phyloP scores from a whole-genome alignment of 1,140 invertebrate genomes.

The Dufourea novaeangliae region DNA sequence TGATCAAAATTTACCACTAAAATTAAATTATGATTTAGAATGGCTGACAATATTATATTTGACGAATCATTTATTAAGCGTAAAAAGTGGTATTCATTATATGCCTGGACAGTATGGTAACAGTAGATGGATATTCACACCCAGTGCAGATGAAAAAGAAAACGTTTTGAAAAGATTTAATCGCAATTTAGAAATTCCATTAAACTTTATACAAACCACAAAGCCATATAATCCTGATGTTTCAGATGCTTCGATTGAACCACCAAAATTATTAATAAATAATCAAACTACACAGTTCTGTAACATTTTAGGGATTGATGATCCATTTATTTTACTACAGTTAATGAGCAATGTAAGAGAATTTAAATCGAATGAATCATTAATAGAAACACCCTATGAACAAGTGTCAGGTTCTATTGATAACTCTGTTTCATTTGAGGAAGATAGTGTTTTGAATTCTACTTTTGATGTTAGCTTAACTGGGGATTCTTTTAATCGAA shows the following conservation, averaged over 20 bases:
- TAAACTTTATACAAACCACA: conserved; percentile 90
- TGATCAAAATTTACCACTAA: conserved; percentile 82
- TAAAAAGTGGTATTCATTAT: conserved; percentile 86
- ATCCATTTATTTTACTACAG: conserved; percentile 84
- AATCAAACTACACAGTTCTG: conserved; percentile 92
- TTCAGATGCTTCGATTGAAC: conserved; percentile 70
- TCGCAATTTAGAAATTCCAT: conserved; percentile 85
- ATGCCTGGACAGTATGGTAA: conserved; percentile 89
- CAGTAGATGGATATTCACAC: conserved; percentile 89
- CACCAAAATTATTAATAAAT: conserved; percentile 84
- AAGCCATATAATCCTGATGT: conserved; percentile 83
- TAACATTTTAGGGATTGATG: conserved; percentile 88
- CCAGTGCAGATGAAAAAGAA: conserved; percentile 88
- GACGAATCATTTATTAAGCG: conserved; percentile 93
- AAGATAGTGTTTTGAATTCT: conserved; percentile 53
- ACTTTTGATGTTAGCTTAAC: conserved; percentile 62
- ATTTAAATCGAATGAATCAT: conserved; percentile 37
- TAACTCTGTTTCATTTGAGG: conserved; percentile 55
- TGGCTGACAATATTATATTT: conserved; percentile 94
- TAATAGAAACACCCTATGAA: conserved; percentile 46
- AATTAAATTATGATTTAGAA: conserved; percentile 93
- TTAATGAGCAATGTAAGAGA: conserved; percentile 58
- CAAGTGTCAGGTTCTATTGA: conserved; percentile 48
- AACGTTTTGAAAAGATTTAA: conserved; percentile 86
- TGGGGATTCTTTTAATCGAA: conserved; percentile 53